Conservation (phyloP, 1,140 invertebrate genomes). For the Bacillus rossius region DNA sequence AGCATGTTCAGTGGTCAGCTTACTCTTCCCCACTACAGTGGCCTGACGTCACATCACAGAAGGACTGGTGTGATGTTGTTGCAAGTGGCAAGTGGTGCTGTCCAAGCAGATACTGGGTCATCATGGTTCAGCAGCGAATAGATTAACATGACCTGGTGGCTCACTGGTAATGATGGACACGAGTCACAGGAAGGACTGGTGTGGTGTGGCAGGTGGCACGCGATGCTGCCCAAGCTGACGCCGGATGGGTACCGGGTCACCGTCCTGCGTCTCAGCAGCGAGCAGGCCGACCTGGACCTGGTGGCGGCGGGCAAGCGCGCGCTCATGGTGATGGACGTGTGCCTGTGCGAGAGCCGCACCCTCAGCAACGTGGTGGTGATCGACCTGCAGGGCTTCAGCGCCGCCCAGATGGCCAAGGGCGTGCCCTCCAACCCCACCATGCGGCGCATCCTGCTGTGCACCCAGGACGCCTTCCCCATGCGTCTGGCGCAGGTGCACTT, state of each 20-base stretch:
- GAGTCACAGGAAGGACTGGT: too few species aligned
- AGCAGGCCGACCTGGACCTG: constrained; percentile 39
- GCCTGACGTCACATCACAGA: too few species aligned
- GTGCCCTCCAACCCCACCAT: constrained; percentile 37
- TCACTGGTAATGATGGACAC: too few species aligned
- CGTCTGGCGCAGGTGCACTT: constrained; percentile 38
- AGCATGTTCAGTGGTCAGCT: too few species aligned
- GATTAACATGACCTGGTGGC: too few species aligned
- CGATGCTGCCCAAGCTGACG: constrained; percentile 40
- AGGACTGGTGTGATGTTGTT: too few species aligned
- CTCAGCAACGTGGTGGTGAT: constrained; percentile 37
- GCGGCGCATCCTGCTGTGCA: constrained; percentile 39
- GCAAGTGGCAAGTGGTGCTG: too few species aligned
- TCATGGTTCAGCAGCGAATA: too few species aligned
- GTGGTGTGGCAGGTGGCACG: constrained; percentile 35
- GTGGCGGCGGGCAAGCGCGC: constrained; percentile 39
- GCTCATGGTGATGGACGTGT: constrained; percentile 41
- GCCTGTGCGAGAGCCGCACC: constrained; percentile 38
- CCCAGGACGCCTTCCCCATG: constrained; percentile 43
- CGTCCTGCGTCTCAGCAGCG: constrained; percentile 35
- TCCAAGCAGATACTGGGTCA: too few species aligned
- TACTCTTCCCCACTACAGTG: too few species aligned
- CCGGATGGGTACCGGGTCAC: constrained; percentile 42
- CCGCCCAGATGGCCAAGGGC: constrained; percentile 39
- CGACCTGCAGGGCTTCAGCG: constrained; percentile 32